Percentiles rank a stretch among this genome's conserved stretches.
phyloP scores from a whole-genome alignment of 2,888 invertebrate species.

The Eupithecia subfuscata region DNA sequence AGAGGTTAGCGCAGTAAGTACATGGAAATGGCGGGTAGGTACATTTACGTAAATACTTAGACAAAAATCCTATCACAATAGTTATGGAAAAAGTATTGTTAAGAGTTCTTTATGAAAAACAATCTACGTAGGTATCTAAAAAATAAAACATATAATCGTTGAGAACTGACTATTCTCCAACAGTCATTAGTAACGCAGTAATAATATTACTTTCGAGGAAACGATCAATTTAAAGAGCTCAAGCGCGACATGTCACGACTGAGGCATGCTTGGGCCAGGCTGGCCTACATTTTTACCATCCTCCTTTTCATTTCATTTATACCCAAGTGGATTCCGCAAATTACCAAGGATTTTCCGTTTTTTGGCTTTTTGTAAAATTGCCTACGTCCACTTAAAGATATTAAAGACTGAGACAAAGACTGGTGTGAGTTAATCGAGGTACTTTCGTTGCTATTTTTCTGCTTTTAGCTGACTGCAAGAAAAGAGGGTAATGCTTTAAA shows the following conservation, averaged over 20 bases:
- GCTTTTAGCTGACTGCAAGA: not conserved
- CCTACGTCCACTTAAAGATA: conserved; percentile 79
- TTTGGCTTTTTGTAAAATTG: conserved; percentile 78
- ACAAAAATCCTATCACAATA: not conserved
- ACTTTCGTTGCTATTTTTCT: conserved; percentile 49
- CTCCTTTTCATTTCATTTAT: conserved; percentile 74
- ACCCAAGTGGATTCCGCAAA: conserved; percentile 73
- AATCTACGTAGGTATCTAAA: no score
- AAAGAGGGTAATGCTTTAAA: not conserved
- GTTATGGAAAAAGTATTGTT: not conserved
- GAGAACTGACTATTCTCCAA: not conserved
- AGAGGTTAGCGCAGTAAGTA: not conserved
- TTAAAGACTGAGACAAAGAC: conserved; percentile 74
- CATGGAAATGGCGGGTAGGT: not conserved
- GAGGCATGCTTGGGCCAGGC: conserved; percentile 1
- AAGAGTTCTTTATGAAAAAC: not conserved
- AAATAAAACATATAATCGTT: not conserved
- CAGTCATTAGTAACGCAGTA: not conserved
- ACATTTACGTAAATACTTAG: not conserved
- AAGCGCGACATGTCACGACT: not conserved
- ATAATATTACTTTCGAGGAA: not conserved
- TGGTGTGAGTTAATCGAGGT: conserved; percentile 51
- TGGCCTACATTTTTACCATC: not conserved
- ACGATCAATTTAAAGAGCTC: not conserved
- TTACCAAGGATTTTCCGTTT: conserved; percentile 70